These are phyloP conservation scores for Ochropacha duplaris DNA, from an alignment of 2,888 invertebrate species.

Conservation along the genomic window DNA sequence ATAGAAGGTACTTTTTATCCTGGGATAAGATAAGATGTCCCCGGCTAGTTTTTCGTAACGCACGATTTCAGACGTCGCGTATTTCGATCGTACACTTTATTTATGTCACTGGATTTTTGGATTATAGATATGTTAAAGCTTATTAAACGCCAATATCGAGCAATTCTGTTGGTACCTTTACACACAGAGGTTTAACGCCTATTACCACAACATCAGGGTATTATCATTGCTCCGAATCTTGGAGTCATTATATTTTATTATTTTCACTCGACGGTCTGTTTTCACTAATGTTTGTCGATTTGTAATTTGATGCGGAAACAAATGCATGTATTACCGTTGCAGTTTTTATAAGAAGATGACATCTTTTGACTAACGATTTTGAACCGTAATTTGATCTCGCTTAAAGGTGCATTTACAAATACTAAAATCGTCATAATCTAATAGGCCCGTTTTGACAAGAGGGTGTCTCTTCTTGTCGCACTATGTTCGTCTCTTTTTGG, in stretches of 20 bases:
- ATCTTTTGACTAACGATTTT: not conserved
- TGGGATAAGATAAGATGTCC: too few species aligned
- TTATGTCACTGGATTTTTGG: too few species aligned
- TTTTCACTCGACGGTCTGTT: not conserved
- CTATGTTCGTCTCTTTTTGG: too few species aligned
- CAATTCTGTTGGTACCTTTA: constrained; percentile 12
- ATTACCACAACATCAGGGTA: not conserved
- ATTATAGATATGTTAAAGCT: not conserved
- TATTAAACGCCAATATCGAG: not conserved
- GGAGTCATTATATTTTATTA: not conserved
- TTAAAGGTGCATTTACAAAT: not conserved
- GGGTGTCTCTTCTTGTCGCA: too few species aligned
- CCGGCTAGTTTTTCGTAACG: too few species aligned
- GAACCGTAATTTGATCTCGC: not conserved
- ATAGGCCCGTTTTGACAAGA: too few species aligned
- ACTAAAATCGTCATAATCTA: too few species aligned
- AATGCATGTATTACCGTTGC: not conserved
- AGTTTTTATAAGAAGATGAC: not conserved
- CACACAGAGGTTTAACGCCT: constrained; percentile 18
- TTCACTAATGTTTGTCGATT: not conserved
- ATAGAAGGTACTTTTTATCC: too few species aligned
- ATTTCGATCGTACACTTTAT: too few species aligned
- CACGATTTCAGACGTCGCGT: too few species aligned
- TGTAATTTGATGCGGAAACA: not conserved
- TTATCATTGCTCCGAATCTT: not conserved